A percentile compares a stretch with the other conserved stretches of the same genome.
These are phyloP conservation scores for Caenorhabditis sp. DNA, from an alignment of 2,888 invertebrate species.

Conservation along the genomic window DNA sequence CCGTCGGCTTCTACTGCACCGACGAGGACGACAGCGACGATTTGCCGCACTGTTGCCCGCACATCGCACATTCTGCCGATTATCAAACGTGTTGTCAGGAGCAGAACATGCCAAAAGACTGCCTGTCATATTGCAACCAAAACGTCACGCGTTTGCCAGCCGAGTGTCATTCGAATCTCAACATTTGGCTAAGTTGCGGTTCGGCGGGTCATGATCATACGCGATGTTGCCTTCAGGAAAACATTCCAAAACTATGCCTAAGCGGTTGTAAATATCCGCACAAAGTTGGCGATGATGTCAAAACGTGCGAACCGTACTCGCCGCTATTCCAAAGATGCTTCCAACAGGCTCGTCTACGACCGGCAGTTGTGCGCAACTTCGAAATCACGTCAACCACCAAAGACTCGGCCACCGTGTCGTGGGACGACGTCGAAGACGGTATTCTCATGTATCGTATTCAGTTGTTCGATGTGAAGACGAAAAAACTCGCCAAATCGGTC, in stretches of 20 bases:
- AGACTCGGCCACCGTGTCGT: constrained; percentile 40
- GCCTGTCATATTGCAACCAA: constrained; percentile 42
- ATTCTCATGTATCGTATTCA: constrained; percentile 34
- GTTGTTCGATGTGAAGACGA: constrained; percentile 25
- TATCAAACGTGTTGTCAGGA: constrained; percentile 49
- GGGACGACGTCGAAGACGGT: constrained; percentile 45
- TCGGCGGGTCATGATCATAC: constrained; percentile 57
- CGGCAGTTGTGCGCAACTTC: constrained; percentile 38
- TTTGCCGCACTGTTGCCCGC: constrained; percentile 49
- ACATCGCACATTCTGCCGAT: constrained; percentile 30
- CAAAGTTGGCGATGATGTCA: constrained; percentile 22
- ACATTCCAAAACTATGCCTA: constrained; percentile 43
- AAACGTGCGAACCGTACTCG: constrained; percentile 29
- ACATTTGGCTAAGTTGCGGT: constrained; percentile 53
- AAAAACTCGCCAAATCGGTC: constrained; percentile 17
- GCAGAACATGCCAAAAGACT: constrained; percentile 41
- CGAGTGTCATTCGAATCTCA: constrained; percentile 37
- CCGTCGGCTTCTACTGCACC: constrained; percentile 40
- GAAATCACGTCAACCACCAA: constrained; percentile 38
- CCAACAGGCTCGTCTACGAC: constrained; percentile 28
- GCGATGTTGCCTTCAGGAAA: constrained; percentile 51
- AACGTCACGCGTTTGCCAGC: constrained; percentile 38
- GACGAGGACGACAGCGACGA: no score
- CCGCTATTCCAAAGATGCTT: constrained; percentile 37
- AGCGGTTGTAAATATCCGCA: constrained; percentile 57